phyloP scores from a whole-genome alignment of 1,140 invertebrate species.

The Atta colombica region DNA sequence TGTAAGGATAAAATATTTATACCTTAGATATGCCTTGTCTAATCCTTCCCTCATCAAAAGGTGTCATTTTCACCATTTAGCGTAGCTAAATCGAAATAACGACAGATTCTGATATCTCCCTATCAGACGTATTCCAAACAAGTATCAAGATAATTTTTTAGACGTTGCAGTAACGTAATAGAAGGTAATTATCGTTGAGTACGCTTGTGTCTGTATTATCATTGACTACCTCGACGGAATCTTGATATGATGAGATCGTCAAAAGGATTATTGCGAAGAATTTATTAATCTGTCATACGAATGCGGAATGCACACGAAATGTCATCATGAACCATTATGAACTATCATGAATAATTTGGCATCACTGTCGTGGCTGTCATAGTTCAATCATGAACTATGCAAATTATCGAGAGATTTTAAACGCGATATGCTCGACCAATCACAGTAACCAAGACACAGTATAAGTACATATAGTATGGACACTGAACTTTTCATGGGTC shows the following conservation, averaged over 20 bases:
- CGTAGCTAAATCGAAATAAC: conserved; percentile 19
- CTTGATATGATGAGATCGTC: neutral
- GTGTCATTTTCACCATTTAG: conserved; percentile 82
- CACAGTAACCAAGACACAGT: no score
- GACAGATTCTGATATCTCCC: neutral
- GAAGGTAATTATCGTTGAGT: neutral
- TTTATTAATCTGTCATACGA: neutral
- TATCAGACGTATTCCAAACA: neutral
- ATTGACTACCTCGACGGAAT: neutral
- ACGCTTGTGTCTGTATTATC: neutral
- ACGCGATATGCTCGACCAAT: neutral
- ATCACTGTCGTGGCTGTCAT: neutral
- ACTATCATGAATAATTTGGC: neutral
- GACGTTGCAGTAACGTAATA: neutral
- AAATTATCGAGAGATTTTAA: neutral
- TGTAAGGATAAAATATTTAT: conserved; percentile 51
- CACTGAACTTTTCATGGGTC: no score
- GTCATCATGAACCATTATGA: neutral
- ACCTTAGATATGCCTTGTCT: conserved; percentile 87
- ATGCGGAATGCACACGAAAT: neutral
- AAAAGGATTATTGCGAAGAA: neutral
- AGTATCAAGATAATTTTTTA: neutral
- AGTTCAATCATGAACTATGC: neutral
- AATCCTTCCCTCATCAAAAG: conserved; percentile 86
- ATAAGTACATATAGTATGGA: no score